Evolutionary conservation across 2,888 invertebrate genomes (phyloP).

Genomic region (Nymphalis urticae): DNA sequence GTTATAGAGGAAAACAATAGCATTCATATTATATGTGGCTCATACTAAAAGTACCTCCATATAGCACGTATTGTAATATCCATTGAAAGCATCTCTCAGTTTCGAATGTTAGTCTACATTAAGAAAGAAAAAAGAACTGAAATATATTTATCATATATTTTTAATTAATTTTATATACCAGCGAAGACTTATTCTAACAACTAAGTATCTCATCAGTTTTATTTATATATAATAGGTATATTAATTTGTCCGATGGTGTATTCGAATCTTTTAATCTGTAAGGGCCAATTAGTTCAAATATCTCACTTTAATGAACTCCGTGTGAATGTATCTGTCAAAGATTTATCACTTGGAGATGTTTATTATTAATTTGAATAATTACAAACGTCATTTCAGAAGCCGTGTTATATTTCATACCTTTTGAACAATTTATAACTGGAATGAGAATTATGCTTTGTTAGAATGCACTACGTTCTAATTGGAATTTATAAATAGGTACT

Average conservation of each 20-base stretch:
- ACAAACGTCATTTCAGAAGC: neutral
- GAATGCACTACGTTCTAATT: neutral
- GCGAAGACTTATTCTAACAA: too few species aligned
- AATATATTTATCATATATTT: too few species aligned
- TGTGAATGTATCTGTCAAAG: constrained; percentile 30
- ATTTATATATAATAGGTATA: neutral
- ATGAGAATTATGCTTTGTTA: neutral
- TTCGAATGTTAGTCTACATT: too few species aligned
- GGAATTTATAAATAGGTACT: neutral
- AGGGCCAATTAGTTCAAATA: constrained; percentile 35
- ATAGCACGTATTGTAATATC: too few species aligned
- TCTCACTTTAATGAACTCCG: constrained; percentile 26
- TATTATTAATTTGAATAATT: constrained; percentile 27
- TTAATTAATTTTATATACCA: too few species aligned
- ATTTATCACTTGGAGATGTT: constrained; percentile 29
- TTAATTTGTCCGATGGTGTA: neutral
- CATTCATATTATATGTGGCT: too few species aligned
- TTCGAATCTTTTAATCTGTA: neutral
- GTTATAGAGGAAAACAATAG: too few species aligned
- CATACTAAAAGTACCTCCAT: too few species aligned
- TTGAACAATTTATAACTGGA: neutral
- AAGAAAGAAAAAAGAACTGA: too few species aligned
- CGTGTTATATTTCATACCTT: neutral
- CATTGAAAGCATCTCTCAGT: too few species aligned
- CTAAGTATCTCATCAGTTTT: too few species aligned